A percentile compares a stretch with the other conserved stretches of the same genome.
These are phyloP conservation scores for Mormyrus hasselquistii DNA, from an alignment of 2,797 vertebrate species.

Conservation along the genomic window DNA sequence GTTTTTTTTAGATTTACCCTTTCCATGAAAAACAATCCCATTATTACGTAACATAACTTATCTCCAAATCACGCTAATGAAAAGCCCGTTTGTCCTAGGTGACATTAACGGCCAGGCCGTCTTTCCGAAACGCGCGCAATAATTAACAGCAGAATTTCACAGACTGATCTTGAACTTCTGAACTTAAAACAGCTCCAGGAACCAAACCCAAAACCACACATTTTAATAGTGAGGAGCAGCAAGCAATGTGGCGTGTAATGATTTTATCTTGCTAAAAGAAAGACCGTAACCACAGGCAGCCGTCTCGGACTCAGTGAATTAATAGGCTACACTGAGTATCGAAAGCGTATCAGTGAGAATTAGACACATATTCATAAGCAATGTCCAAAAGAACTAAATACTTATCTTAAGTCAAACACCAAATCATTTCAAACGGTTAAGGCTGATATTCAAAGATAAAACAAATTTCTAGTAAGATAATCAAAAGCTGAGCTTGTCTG, in stretches of 20 bases:
- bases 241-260: background rate
- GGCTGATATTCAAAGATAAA: background rate
- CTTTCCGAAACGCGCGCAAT: background rate
- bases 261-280: slow-evolving; percentile 6
- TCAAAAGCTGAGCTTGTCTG: background rate
- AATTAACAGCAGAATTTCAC: background rate
- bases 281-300: background rate
- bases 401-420: background rate
- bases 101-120: background rate
- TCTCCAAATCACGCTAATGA: background rate
- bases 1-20: background rate
- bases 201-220: background rate
- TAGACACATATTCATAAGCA: background rate
- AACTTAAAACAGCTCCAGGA: background rate
- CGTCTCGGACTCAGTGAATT: background rate
- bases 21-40: background rate
- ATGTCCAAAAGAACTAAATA: background rate
- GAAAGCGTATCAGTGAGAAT: background rate
- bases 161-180: background rate
- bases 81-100: background rate
- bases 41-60: background rate
- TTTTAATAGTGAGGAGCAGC: background rate
- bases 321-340: background rate
- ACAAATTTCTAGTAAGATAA: background rate
- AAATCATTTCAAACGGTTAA: background rate